Percentiles rank a stretch among this genome's conserved stretches.
These are phyloP conservation scores for Prionace glauca DNA, from an alignment of 2,797 vertebrate genomes.

Conservation along the genomic window DNA sequence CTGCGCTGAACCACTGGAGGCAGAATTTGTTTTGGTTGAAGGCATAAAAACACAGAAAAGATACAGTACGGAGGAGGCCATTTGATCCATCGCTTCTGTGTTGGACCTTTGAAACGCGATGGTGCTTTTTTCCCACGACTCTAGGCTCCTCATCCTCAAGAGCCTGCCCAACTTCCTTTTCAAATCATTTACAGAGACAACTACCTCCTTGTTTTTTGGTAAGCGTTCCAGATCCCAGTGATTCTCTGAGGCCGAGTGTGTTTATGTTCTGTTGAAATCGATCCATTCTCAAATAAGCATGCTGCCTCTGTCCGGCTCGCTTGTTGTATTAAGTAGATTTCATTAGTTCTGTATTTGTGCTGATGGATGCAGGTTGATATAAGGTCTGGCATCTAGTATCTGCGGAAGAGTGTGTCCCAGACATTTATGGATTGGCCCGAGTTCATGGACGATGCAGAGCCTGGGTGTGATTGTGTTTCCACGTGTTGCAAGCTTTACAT, in stretches of 20 bases:
- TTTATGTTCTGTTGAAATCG: not conserved
- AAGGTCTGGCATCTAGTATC: conserved; percentile 31
- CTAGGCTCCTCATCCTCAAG: not conserved
- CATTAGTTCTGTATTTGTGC: conserved; percentile 21
- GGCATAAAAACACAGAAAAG: not conserved
- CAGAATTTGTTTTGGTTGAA: not conserved
- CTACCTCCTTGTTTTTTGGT: not conserved
- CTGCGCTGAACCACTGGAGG: not conserved
- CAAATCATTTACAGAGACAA: not conserved
- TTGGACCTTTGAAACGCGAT: not conserved
- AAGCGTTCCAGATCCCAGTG: not conserved
- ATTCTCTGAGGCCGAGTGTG: not conserved
- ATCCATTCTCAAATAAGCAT: not conserved
- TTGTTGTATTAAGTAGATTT: conserved; percentile 17
- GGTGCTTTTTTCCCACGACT: not conserved
- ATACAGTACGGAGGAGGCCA: not conserved
- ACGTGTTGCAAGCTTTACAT: not conserved
- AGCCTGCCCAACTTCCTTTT: not conserved
- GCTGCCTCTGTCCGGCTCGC: not conserved
- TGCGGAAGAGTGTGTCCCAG: conserved; percentile 15
- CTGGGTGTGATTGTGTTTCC: not conserved
- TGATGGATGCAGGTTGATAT: conserved; percentile 35
- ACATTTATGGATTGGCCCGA: conserved; percentile 19
- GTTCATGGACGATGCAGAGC: not conserved
- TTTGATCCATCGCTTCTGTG: not conserved